Base-by-base conservation (phyloP, 2,888 invertebrate species). In the Tanypteryx hageni region DNA sequence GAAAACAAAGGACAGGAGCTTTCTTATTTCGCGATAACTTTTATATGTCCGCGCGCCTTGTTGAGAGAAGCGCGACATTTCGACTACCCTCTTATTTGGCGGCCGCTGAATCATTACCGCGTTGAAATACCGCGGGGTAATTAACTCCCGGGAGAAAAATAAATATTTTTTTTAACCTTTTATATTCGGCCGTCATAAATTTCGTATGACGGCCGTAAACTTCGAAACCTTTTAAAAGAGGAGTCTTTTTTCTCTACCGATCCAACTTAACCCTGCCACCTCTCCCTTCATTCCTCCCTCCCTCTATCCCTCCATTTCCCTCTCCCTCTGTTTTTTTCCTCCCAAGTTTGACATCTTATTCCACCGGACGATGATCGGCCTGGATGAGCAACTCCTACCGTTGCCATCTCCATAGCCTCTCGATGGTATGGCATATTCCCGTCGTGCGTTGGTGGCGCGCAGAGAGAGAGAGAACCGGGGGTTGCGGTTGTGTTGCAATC, bases 401-500 rank as follows among this genome's bases (percentile, higher is more conserved):
- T n/a, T 44, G 18, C 64, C 16, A n/a, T n/a, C 27, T 18, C 44
- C 64, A 4, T 89, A 31, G 22, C 31, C 18, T 13, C 16, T 44
- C 44, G 18, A 89, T 27, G 64, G 89, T 31, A 31, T 89, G 44
- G 9, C 16, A 56, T 18, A 89, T 44, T 31, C 44, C 44, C 18
- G 68, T 64, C 44, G 68, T 64, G 31, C 16, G 44, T 22, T 64
- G 64, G 16, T 44, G 64, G 44, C 27, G 61, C 44, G 4, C 61
- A 89, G 61, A 64, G 64, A 59, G 16, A 59, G 16, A 13, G 31
- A 82, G 31, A 76, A 76, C 76, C 27, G 76, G 27, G 31, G 64
- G 16, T 59, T 31, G 64, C 10, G 89, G 44, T 89, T 64, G 61
- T 68, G 89, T 68, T 44, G 89, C 44, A 89, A 89, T 89, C 68